Percentiles rank a stretch among this genome's conserved stretches.
These are phyloP conservation scores for Machaerirhynchus nigripectus DNA, from an alignment of 2,113 vertebrate species.

Conservation along the genomic window DNA sequence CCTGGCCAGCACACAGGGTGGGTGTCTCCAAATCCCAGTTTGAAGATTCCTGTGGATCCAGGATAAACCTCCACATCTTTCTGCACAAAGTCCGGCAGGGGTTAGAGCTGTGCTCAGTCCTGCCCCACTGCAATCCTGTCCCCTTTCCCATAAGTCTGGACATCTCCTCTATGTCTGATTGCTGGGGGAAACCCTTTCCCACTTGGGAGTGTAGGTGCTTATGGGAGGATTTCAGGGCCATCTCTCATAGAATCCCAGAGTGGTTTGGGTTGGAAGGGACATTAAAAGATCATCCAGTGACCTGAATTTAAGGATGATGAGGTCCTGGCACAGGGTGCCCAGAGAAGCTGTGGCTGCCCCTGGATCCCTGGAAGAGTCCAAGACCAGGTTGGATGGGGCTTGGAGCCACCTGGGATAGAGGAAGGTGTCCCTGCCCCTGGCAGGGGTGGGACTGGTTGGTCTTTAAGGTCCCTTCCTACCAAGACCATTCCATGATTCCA, in stretches of 20 bases:
- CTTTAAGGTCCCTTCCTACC: background rate
- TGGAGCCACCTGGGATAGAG: rapidly evolving
- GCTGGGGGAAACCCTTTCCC: background rate
- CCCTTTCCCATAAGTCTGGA: background rate
- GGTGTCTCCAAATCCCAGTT: background rate
- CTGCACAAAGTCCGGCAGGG: background rate
- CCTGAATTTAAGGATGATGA: background rate
- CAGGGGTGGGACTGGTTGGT: background rate
- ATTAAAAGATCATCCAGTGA: background rate
- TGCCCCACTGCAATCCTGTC: background rate
- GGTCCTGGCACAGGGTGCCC: background rate
- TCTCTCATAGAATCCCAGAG: background rate
- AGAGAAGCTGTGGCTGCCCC: background rate
- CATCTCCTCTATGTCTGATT: background rate
- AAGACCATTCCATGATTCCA: background rate
- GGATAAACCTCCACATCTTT: background rate
- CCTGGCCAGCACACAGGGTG: background rate
- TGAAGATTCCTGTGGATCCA: background rate
- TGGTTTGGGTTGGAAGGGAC: background rate
- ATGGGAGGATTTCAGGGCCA: background rate
- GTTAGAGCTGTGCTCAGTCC: background rate
- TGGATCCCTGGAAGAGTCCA: background rate
- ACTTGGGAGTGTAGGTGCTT: background rate
- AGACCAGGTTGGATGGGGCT: rapidly evolving
- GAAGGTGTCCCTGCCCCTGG: background rate